Evolutionary conservation across 2,888 invertebrate genomes (phyloP).

Genomic region (Dolomedes plantarius): DNA sequence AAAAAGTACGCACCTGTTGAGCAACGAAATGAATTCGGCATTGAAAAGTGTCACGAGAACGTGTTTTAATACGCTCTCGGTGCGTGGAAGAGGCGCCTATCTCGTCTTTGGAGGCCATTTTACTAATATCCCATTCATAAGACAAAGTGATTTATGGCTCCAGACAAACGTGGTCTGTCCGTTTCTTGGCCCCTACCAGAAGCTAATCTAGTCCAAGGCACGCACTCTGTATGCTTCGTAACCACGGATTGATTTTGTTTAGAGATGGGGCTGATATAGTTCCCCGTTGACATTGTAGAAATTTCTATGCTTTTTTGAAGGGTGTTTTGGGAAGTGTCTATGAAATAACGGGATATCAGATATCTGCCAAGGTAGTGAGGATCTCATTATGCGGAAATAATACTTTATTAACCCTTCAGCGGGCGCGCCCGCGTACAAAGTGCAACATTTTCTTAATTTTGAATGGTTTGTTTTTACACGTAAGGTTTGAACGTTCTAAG

Average conservation of each 20-base stretch:
- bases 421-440: too few relatives aligned
- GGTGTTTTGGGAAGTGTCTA: too few relatives aligned
- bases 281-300: too few relatives aligned
- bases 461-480: too few relatives aligned
- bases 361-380: too few relatives aligned
- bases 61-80: background rate
- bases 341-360: too few relatives aligned
- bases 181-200: background rate
- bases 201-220: background rate
- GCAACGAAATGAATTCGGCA: slow-evolving; percentile 7
- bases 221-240: background rate
- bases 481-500: too few relatives aligned
- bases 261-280: too few relatives aligned
- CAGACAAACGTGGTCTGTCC: background rate
- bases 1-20: background rate
- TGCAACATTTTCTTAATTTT: too few relatives aligned
- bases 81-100: background rate
- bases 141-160: slow-evolving; percentile 6
- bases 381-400: too few relatives aligned
- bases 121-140: slow-evolving; percentile 10
- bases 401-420: too few relatives aligned
- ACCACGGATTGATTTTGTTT: background rate
- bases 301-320: too few relatives aligned
- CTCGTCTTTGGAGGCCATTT: background rate
- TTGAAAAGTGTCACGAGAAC: slow-evolving; percentile 16